These are phyloP conservation scores for Eurystomus glaucurus DNA, from an alignment of 2,797 vertebrate genomes.

Conservation along the genomic window DNA sequence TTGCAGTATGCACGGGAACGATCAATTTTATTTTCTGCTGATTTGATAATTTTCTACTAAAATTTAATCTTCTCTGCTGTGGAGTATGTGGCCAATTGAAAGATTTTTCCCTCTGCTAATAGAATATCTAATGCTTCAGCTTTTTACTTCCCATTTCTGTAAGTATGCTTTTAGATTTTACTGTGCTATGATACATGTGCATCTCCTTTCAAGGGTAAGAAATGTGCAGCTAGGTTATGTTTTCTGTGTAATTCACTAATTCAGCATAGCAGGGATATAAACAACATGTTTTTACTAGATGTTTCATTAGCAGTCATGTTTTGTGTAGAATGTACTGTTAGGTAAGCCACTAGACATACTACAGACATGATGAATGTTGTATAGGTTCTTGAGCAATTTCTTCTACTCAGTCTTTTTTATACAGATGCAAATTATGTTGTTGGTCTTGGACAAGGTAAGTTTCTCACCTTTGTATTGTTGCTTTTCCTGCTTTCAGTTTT, in stretches of 20 bases:
- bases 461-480: background rate
- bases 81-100: constrained; percentile 9
- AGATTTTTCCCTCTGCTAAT: background rate
- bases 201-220: background rate
- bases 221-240: background rate
- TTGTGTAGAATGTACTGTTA: background rate
- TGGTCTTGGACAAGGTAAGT: background rate
- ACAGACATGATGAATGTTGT: background rate
- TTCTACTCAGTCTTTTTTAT: background rate
- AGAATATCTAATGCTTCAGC: constrained; percentile 21
- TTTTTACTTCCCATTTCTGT: constrained; percentile 18
- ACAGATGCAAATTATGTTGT: background rate
- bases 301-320: background rate
- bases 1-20: constrained; percentile 4
- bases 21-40: constrained; percentile 77
- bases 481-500: background rate
- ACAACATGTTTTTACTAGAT: background rate
- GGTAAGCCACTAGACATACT: background rate
- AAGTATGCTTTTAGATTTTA: background rate
- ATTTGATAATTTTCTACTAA: constrained; percentile 68
- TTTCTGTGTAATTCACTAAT: constrained; percentile 7
- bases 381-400: background rate
- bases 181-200: background rate
- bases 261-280: background rate
- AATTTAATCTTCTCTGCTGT: constrained; percentile 60